Conservation (phyloP, 1,140 invertebrate species). For the Lordiphosa mommai region DNA sequence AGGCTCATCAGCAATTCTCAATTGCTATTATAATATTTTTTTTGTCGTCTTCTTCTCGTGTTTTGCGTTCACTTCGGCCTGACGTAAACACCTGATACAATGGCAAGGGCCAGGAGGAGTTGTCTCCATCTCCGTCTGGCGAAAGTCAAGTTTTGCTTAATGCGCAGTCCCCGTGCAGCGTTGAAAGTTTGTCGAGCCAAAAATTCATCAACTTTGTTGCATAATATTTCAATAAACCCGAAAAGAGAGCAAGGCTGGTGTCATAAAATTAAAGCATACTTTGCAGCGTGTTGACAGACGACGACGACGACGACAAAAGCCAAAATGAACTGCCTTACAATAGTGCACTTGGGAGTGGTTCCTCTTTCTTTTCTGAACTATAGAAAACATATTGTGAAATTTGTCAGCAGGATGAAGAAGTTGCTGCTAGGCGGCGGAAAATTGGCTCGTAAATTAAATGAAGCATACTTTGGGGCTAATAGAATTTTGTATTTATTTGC, state of each 20-base stretch:
- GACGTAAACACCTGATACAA: conserved; percentile 74
- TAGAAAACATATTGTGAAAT: conserved; percentile 60
- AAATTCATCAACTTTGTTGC: conserved; percentile 79
- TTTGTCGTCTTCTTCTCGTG: conserved; percentile 13
- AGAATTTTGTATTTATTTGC: no score
- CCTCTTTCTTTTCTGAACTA: conserved; percentile 18
- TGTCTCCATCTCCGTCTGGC: conserved; percentile 1
- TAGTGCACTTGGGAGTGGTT: conserved; percentile 66
- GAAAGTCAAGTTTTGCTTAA: conserved; percentile 58
- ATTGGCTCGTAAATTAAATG: conserved; percentile 65
- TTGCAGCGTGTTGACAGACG: conserved; percentile 37
- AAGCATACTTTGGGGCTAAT: conserved; percentile 9
- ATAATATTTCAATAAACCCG: conserved; percentile 77
- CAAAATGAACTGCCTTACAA: conserved; percentile 45
- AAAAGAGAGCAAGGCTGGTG: conserved; percentile 27
- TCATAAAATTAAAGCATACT: conserved; percentile 73
- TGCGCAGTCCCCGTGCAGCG: conserved; percentile 61
- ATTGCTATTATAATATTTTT: conserved; percentile 79
- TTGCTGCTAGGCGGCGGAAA: conserved; percentile 16
- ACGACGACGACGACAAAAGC: neutral
- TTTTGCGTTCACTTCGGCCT: neutral
- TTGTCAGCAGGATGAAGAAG: conserved; percentile 28
- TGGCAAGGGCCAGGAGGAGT: conserved; percentile 29
- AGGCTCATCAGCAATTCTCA: conserved; percentile 78
- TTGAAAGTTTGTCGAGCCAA: conserved; percentile 49